Evolutionary conservation across 2,113 vertebrate genomes (phyloP).

Genomic region (Cynopterus brachyotis): DNA sequence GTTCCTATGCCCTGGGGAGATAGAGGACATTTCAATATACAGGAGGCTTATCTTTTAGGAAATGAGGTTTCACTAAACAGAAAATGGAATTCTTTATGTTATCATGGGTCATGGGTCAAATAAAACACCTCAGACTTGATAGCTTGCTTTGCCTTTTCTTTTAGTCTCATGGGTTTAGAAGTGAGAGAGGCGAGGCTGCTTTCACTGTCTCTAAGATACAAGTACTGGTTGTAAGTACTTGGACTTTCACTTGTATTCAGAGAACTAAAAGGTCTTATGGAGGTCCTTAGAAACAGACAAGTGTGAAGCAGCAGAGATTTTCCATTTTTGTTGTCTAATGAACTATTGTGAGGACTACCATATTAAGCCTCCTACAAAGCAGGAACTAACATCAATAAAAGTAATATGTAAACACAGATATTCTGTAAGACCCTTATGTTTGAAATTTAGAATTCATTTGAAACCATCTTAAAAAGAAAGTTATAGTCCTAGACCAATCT

Average conservation of each 20-base stretch:
- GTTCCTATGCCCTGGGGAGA: background rate
- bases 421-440: background rate
- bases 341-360: background rate
- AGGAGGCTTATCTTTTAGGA: conserved; percentile 59
- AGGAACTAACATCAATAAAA: background rate
- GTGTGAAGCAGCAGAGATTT: background rate
- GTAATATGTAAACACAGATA: background rate
- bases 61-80: conserved; percentile 57
- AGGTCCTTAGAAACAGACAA: background rate
- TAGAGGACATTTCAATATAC: conserved; percentile 51
- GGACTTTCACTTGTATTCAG: background rate
- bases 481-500: background rate
- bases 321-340: background rate
- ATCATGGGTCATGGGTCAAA: conserved; percentile 36
- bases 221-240: background rate
- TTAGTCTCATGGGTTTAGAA: background rate
- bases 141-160: background rate
- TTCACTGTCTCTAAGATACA: background rate
- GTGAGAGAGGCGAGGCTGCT: background rate
- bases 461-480: background rate
- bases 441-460: background rate
- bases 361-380: background rate
- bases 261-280: background rate
- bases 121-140: conserved; percentile 29
- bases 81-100: conserved; percentile 60